Percentiles rank a stretch among this genome's conserved stretches.
phyloP scores from a whole-genome alignment of 2,797 vertebrate species.

The Lagocephalus sceleratus region DNA sequence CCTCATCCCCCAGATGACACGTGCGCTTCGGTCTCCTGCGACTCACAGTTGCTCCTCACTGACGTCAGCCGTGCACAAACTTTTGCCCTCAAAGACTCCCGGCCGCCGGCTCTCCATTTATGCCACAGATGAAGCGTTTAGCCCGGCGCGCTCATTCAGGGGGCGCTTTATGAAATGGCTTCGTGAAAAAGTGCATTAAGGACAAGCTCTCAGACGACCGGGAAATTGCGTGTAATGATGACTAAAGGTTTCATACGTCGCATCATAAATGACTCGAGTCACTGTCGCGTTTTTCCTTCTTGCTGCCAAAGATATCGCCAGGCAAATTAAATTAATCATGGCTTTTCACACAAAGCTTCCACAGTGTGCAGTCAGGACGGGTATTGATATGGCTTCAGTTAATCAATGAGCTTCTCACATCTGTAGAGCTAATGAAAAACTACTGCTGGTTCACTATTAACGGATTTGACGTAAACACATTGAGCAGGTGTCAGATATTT shows the following conservation, averaged over 20 bases:
- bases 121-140: slow-evolving; percentile 21
- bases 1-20: slow-evolving; percentile 28
- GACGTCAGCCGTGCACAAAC: slow-evolving; percentile 34
- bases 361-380: too few relatives aligned
- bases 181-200: slow-evolving; percentile 19
- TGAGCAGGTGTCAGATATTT: too few relatives aligned
- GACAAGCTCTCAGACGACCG: slow-evolving; percentile 13
- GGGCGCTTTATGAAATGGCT: slow-evolving; percentile 21
- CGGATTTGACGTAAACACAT: too few relatives aligned
- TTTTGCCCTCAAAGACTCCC: slow-evolving; percentile 1
- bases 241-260: slow-evolving; percentile 26
- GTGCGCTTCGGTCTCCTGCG: not conserved
- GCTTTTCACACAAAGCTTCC: too few relatives aligned
- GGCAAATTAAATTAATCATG: too few relatives aligned
- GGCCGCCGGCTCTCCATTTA: slow-evolving; percentile 19
- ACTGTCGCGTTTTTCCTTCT: slow-evolving; percentile 8
- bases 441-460: too few relatives aligned
- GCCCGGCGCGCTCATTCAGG: slow-evolving; percentile 21
- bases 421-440: too few relatives aligned
- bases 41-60: slow-evolving; percentile 24
- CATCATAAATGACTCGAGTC: slow-evolving; percentile 11
- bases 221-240: slow-evolving; percentile 7
- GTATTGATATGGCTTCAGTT: too few relatives aligned
- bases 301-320: too few relatives aligned
- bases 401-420: too few relatives aligned